phyloP scores from a whole-genome alignment of 1,140 invertebrate species.

The Zaprionus tsacasi region DNA sequence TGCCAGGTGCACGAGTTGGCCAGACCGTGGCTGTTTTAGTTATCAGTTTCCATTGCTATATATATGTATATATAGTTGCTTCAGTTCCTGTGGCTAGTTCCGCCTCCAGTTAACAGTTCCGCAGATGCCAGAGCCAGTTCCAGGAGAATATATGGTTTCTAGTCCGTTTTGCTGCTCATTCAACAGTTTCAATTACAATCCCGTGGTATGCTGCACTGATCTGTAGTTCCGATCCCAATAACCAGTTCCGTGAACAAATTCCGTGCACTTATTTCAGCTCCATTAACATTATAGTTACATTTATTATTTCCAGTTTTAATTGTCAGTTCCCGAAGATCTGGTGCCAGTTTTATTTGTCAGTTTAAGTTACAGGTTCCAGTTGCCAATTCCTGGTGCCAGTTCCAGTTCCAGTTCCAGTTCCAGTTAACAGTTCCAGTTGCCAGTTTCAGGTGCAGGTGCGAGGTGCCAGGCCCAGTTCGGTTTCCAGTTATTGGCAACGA shows the following conservation, averaged over 20 bases:
- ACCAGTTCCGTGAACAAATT: too few species aligned
- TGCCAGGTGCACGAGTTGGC: constrained; percentile 22
- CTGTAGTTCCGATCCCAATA: too few species aligned
- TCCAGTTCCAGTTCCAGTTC: neutral
- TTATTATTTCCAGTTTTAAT: neutral
- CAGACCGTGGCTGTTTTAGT: neutral
- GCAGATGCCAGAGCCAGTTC: too few species aligned
- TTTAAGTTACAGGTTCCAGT: neutral
- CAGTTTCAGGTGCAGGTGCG: too few species aligned
- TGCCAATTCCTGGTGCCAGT: neutral
- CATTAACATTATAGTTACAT: too few species aligned
- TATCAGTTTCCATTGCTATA: neutral
- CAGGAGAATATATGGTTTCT: too few species aligned
- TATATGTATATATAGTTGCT: neutral
- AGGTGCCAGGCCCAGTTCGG: neutral
- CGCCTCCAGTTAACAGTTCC: neutral
- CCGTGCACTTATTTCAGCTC: too few species aligned
- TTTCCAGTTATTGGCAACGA: constrained; percentile 38
- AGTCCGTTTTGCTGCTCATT: too few species aligned
- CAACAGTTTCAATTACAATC: too few species aligned
- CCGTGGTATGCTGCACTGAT: too few species aligned
- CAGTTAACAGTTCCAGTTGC: neutral
- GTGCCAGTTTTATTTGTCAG: neutral
- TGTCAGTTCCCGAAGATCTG: too few species aligned
- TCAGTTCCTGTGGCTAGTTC: neutral